A percentile compares a stretch with the other conserved stretches of the same genome.
phyloP scores from a whole-genome alignment of 1,140 invertebrate genomes.

The Dendroctonus valens region DNA sequence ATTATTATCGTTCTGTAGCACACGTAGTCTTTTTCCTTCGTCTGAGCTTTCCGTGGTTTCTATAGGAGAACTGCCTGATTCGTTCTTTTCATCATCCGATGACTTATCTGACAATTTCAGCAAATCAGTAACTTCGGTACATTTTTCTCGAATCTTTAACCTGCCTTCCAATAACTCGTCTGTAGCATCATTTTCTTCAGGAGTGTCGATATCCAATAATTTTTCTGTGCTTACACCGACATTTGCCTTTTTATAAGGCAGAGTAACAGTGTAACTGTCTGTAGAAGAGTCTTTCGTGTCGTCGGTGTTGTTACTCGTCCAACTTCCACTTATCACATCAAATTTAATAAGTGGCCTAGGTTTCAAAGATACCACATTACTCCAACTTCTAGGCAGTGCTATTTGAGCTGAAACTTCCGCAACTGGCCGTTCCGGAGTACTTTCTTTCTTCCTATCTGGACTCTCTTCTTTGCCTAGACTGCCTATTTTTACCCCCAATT shows the following conservation, averaged over 20 bases:
- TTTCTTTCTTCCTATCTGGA: slow-evolving; percentile 20
- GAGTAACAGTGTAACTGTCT: slow-evolving; percentile 35
- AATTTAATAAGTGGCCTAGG: neutral
- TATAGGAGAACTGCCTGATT: slow-evolving; percentile 41
- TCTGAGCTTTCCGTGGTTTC: slow-evolving; percentile 50
- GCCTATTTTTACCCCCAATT: slow-evolving; percentile 46
- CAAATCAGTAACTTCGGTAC: slow-evolving; percentile 17
- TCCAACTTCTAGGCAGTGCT: slow-evolving; percentile 40
- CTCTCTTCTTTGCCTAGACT: slow-evolving; percentile 34
- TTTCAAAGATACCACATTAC: slow-evolving; percentile 30
- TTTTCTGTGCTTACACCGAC: slow-evolving; percentile 25
- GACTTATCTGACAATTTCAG: slow-evolving; percentile 45
- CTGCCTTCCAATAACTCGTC: slow-evolving; percentile 6
- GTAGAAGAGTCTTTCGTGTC: slow-evolving; percentile 19
- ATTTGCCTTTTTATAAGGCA: slow-evolving; percentile 31
- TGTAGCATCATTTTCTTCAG: slow-evolving; percentile 23
- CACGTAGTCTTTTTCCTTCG: slow-evolving; percentile 40
- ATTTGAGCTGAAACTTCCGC: slow-evolving; percentile 17
- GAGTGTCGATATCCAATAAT: slow-evolving; percentile 37
- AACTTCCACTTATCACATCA: too few species aligned
- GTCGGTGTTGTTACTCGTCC: slow-evolving; percentile 26
- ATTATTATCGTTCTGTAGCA: too few species aligned
- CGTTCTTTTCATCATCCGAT: slow-evolving; percentile 45
- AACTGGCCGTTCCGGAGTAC: slow-evolving; percentile 23
- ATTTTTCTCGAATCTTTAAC: neutral